Base-by-base conservation (phyloP, 2,888 invertebrate species). In the Ophion slaviceki region DNA sequence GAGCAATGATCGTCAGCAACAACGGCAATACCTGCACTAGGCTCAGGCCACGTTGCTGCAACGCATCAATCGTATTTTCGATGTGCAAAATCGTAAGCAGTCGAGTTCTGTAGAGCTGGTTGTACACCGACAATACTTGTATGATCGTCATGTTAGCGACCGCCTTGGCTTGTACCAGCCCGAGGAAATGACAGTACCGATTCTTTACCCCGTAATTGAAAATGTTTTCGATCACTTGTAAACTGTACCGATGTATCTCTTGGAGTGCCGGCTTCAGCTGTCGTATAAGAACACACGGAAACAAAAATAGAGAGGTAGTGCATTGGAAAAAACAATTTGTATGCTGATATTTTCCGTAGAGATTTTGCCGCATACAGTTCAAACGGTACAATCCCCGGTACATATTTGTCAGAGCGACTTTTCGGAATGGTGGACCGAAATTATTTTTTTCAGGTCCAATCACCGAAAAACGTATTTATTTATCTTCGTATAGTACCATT, bases 101-200 rank as follows among this genome's bases (percentile, higher is more conserved):
- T 24, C 10, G 4, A 8, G 14, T 2, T 28, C 8, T 17, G 70
- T 61, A 62, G 7, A 83, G 17, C 2, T 79, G 5, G 0, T 4
- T 11, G 78, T 32, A 70, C 1, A 84, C 6, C 3, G 11, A 3
- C n/a, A 72, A 68, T 45, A 84, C 47, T 53, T 76, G 47, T 14
- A 11, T 57, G 5, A 20, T 17, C 10, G 77, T 2, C 78, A 86
- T 81, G 10, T 45, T 81, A 10, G 36, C 10, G 8, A 75, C 53
- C 36, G 62, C 47, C 0, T n/a, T 11, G 2, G n/a, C n/a, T 3
- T 70, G 74, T 10, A 79, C 45, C 1, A 71, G 2, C 11, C 59
- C 74, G 36, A 86, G 28, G 57, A 81, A 86, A n/a, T 66, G 1
- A 20, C 7, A 4, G 11, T 76, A 84, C 68, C 57, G 59, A 8